phyloP scores from a whole-genome alignment of 2,113 vertebrate species.

The Ictalurus punctatus region DNA sequence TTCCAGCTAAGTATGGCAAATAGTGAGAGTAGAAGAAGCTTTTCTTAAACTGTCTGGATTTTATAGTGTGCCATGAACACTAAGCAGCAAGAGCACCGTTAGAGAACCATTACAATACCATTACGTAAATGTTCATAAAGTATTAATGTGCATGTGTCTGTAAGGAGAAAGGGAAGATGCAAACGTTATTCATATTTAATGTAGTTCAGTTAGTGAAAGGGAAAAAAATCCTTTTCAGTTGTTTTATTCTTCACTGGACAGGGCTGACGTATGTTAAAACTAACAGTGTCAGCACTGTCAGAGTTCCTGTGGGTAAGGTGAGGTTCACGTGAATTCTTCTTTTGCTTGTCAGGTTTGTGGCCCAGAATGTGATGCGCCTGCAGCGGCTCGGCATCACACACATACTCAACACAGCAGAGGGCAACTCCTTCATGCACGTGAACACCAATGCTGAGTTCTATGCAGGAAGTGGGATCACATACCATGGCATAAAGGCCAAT shows the following conservation, averaged over 20 bases:
- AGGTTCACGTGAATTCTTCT: slow-evolving; percentile 39
- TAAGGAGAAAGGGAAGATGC: neutral
- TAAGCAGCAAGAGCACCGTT: neutral
- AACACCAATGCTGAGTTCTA: slow-evolving; percentile 95
- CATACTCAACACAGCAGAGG: slow-evolving; percentile 92
- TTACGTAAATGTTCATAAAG: slow-evolving; percentile 21
- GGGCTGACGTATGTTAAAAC: slow-evolving; percentile 2
- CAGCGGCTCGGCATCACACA: slow-evolving; percentile 93
- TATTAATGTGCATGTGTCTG: slow-evolving; percentile 33
- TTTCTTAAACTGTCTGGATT: slow-evolving; percentile 4
- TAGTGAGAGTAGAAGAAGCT: neutral
- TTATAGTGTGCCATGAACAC: neutral
- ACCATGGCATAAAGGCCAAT: slow-evolving; percentile 92
- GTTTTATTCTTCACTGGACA: slow-evolving; percentile 2
- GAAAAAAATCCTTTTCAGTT: neutral
- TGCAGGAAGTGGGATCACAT: slow-evolving; percentile 87
- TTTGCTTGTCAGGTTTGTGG: slow-evolving; percentile 80
- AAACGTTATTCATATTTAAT: neutral
- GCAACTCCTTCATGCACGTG: slow-evolving; percentile 98
- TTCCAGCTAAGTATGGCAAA: slow-evolving; percentile 29
- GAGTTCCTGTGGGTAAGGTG: slow-evolving; percentile 27
- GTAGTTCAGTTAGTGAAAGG: neutral
- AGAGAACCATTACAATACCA: neutral
- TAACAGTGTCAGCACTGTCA: neutral
- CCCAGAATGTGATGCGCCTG: slow-evolving; percentile 87